A percentile compares a stretch with the other conserved stretches of the same genome.
Evolutionary conservation across 2,113 vertebrate species (phyloP).

Genomic region (Euleptes europaea): DNA sequence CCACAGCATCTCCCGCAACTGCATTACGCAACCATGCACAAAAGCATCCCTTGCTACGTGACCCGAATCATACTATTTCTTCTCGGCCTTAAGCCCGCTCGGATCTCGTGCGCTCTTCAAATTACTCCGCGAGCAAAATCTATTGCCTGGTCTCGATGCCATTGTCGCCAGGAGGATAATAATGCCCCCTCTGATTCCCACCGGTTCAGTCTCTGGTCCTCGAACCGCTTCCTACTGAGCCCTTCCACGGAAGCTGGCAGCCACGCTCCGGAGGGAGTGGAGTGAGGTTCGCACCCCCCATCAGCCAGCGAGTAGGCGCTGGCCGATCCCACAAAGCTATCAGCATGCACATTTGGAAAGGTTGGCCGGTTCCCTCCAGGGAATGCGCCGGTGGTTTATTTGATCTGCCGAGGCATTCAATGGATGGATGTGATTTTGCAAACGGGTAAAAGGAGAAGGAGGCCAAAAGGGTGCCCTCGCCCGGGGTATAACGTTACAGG

Average conservation of each 20-base stretch:
- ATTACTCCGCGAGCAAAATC: neutral
- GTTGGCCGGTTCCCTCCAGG: neutral
- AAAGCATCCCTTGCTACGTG: rapidly evolving
- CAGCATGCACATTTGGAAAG: neutral
- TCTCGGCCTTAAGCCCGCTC: rapidly evolving
- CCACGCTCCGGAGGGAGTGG: neutral
- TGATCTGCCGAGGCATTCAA: neutral
- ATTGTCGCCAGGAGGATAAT: neutral
- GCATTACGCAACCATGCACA: neutral
- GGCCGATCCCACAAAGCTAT: neutral
- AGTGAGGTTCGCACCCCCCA: neutral
- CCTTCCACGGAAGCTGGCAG: neutral
- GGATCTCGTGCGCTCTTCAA: rapidly evolving
- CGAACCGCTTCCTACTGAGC: neutral
- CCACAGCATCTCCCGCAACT: rapidly evolving
- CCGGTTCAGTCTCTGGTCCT: neutral
- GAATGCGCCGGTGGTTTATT: neutral
- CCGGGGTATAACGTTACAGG: neutral
- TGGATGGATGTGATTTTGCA: neutral
- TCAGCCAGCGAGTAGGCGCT: neutral
- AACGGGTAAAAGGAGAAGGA: constrained; percentile 5
- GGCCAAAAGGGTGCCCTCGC: neutral
- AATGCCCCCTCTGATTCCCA: neutral
- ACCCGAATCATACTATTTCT: neutral
- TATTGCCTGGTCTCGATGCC: neutral